phyloP scores from a whole-genome alignment of 2,888 invertebrate species.

The Dolichopus griseipennis region DNA sequence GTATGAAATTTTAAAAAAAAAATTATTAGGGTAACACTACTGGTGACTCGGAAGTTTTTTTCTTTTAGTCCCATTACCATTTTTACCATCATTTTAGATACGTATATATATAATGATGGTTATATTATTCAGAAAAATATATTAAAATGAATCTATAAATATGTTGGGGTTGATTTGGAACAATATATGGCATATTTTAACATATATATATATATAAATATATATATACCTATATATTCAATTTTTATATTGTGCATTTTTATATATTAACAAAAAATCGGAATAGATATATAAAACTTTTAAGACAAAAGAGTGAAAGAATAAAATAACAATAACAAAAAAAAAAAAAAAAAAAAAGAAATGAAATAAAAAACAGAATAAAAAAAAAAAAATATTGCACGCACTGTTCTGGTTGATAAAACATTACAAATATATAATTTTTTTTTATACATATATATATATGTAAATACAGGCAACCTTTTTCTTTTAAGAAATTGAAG shows the following conservation, averaged over 20 bases:
- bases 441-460: too few species aligned
- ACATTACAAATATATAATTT: not conserved
- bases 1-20: too few species aligned
- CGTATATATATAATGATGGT: not conserved
- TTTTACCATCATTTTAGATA: not conserved
- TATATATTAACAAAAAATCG: too few species aligned
- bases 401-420: conserved; percentile 1
- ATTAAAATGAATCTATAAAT: not conserved
- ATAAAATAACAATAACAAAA: not conserved
- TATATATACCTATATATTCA: too few species aligned
- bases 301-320: not conserved
- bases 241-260: too few species aligned
- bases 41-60: too few species aligned
- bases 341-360: not conserved
- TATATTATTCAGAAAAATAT: not conserved
- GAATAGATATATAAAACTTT: not conserved
- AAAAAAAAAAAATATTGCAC: not conserved
- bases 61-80: too few species aligned
- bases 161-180: not conserved
- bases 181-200: too few species aligned
- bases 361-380: not conserved
- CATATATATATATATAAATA: too few species aligned
- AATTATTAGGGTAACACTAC: too few species aligned
- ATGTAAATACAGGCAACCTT: too few species aligned
- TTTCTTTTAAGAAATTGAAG: too few species aligned